These are phyloP conservation scores for Dipodomys spectabilis DNA, from an alignment of 2,113 vertebrate genomes.

Conservation along the genomic window DNA sequence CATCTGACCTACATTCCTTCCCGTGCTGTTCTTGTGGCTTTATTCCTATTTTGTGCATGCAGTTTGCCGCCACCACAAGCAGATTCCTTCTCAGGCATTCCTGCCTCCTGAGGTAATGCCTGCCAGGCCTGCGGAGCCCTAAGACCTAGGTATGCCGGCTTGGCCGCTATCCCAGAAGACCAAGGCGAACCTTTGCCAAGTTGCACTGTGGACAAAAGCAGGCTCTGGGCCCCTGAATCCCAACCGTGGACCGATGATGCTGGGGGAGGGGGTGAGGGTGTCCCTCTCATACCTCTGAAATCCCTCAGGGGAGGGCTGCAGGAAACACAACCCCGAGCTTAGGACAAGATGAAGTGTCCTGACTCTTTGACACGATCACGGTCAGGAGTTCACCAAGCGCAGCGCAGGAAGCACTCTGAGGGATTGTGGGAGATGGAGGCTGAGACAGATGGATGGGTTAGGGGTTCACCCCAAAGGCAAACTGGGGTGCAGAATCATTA, in stretches of 20 bases:
- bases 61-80: neutral
- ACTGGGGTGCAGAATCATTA: neutral
- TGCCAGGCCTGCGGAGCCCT: neutral
- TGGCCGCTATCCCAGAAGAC: neutral
- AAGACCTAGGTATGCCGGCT: neutral
- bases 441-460: neutral
- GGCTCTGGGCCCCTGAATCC: neutral
- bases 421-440: neutral
- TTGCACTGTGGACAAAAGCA: neutral
- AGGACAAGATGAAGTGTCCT: neutral
- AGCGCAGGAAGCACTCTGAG: neutral
- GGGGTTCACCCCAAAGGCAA: neutral
- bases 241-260: neutral
- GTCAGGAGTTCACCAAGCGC: neutral
- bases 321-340: neutral
- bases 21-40: conserved; percentile 5
- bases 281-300: neutral
- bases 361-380: neutral
- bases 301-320: neutral
- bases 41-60: neutral
- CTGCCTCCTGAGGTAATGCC: conserved; percentile 28
- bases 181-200: accelerated
- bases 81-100: conserved; percentile 44
- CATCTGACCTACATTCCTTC: conserved; percentile 58
- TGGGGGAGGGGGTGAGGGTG: neutral